Percentiles rank a stretch among this genome's conserved stretches.
These are phyloP conservation scores for Clusia tigrina DNA, from an alignment of 2,888 invertebrate species.

Conservation along the genomic window DNA sequence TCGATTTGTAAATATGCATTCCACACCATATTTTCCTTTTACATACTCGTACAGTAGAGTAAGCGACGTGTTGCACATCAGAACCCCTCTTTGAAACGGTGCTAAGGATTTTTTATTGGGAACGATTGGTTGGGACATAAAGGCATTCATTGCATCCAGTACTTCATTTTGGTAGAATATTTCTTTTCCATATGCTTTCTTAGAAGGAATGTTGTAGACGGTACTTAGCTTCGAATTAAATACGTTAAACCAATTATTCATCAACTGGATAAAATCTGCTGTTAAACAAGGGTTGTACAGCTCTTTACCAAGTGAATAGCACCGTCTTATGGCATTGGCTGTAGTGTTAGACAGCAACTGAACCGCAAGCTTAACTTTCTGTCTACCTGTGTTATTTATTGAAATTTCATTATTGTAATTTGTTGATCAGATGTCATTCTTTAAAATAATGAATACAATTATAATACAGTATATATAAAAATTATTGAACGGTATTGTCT, in stretches of 20 bases:
- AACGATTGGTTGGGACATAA: conserved; percentile 15
- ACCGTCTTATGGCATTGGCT: no score
- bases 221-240: conserved; percentile 29
- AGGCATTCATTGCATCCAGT: conserved; percentile 22
- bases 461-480: no score
- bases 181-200: conserved; percentile 21
- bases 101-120: conserved; percentile 24
- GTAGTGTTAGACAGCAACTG: conserved; percentile 24
- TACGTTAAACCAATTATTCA: conserved; percentile 38
- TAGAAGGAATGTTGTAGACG: not conserved
- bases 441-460: no score
- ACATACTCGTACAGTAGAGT: no score
- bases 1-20: no score
- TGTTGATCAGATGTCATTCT: no score
- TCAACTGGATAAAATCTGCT: conserved; percentile 33
- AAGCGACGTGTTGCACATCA: conserved; percentile 28
- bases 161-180: not conserved
- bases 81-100: conserved; percentile 29
- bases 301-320: conserved; percentile 15
- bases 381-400: no score
- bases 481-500: no score
- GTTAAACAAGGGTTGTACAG: conserved; percentile 31
- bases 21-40: no score
- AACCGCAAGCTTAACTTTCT: conserved; percentile 25
- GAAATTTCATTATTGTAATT: no score